phyloP scores from a whole-genome alignment of 2,888 invertebrate species.

The Lymantria monacha region DNA sequence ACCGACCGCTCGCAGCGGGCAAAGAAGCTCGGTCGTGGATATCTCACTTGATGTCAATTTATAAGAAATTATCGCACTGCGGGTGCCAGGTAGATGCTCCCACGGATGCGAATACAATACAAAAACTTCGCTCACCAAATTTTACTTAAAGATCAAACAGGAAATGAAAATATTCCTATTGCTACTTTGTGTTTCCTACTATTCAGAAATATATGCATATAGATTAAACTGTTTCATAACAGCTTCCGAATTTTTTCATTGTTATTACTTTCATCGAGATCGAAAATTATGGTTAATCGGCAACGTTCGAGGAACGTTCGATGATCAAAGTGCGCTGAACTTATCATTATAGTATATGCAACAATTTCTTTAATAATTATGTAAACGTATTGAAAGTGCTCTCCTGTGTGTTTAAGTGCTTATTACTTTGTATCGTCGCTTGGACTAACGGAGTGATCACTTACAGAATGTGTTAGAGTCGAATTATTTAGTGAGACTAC shows the following conservation, averaged over 20 bases:
- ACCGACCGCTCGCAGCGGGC: constrained; percentile 43
- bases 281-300: constrained; percentile 46
- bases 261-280: constrained; percentile 45
- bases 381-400: constrained; percentile 62
- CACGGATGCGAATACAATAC: constrained; percentile 65
- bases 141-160: constrained; percentile 63
- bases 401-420: constrained; percentile 66
- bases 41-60: constrained; percentile 81
- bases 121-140: constrained; percentile 64
- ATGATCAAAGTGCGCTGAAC: constrained; percentile 46
- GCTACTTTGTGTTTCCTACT: constrained; percentile 40
- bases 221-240: constrained; percentile 41
- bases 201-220: constrained; percentile 21
- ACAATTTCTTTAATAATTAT: constrained; percentile 66
- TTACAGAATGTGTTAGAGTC: constrained; percentile 45
- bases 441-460: constrained; percentile 59
- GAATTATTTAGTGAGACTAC: constrained; percentile 17
- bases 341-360: constrained; percentile 61
- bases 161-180: constrained; percentile 75
- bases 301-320: constrained; percentile 45
- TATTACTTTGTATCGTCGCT: constrained; percentile 67
- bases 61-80: constrained; percentile 75
- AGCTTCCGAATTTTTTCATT: constrained; percentile 44
- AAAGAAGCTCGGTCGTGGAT: constrained; percentile 59
- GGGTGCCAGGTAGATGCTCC: constrained; percentile 76